These are phyloP conservation scores for Eptesicus fuscus DNA, from an alignment of 2,113 vertebrate species.

Conservation along the genomic window DNA sequence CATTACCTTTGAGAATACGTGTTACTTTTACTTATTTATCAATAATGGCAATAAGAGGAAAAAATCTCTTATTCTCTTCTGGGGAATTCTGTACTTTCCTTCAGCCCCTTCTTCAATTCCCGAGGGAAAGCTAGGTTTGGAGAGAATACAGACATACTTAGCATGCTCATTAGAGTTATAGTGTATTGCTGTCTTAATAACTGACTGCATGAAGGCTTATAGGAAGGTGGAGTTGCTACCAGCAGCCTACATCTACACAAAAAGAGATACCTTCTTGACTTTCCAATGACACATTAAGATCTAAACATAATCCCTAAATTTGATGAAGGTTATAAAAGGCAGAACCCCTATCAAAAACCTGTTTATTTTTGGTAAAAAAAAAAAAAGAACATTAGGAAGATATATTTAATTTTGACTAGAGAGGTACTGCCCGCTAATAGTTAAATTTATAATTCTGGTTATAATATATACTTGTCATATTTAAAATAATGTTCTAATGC, in stretches of 20 bases:
- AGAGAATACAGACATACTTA: conserved; percentile 47
- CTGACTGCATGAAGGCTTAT: background rate
- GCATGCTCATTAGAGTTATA: background rate
- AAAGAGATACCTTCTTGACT: background rate
- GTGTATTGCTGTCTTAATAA: conserved; percentile 63
- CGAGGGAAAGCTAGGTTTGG: conserved; percentile 54
- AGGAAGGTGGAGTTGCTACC: background rate
- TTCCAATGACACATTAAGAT: background rate
- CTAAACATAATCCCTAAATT: background rate
- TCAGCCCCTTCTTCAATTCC: conserved; percentile 44
- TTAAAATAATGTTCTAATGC: background rate
- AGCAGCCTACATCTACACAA: conserved; percentile 5
- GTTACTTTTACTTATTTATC: background rate
- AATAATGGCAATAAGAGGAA: conserved; percentile 34
- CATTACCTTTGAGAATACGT: conserved; percentile 17
- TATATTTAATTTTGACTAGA: conserved; percentile 10
- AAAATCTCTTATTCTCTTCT: conserved; percentile 27
- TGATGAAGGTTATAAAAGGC: background rate
- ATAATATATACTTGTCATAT: background rate
- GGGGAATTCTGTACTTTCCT: conserved; percentile 42
- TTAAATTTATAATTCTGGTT: conserved; percentile 20
- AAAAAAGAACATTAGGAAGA: background rate
- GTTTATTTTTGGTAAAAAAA: background rate
- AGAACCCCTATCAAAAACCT: background rate
- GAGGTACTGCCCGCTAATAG: background rate